phyloP scores from a whole-genome alignment of 2,888 invertebrate species.

The Drosophila borealis region DNA sequence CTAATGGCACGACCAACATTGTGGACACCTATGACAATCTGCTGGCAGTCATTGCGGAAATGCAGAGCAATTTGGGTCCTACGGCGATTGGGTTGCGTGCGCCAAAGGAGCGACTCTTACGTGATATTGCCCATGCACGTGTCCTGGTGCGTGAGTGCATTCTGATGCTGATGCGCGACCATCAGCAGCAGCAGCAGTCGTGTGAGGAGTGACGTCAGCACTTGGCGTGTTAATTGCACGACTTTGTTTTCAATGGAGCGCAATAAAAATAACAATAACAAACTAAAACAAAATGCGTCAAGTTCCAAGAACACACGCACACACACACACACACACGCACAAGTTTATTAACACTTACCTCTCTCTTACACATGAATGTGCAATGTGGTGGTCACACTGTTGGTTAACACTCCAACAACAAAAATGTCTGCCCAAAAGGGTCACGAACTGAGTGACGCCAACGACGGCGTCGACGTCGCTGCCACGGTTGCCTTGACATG shows the following conservation, averaged over 20 bases:
- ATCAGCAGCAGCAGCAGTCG: not conserved
- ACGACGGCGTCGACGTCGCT: constrained; percentile 13
- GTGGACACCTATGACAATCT: constrained; percentile 47
- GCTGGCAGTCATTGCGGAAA: constrained; percentile 44
- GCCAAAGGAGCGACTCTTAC: constrained; percentile 65
- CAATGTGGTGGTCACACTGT: constrained; percentile 31
- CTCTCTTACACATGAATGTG: constrained; percentile 9
- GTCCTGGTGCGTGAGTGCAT: constrained; percentile 58
- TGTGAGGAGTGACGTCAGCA: constrained; percentile 44
- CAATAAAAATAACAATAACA: constrained; percentile 28
- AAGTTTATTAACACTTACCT: constrained; percentile 1
- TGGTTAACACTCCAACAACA: constrained; percentile 38
- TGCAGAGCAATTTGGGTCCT: constrained; percentile 48
- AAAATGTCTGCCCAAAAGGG: constrained; percentile 48
- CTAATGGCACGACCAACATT: constrained; percentile 21
- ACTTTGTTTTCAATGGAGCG: constrained; percentile 8
- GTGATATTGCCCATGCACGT: constrained; percentile 67
- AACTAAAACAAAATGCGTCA: constrained; percentile 1
- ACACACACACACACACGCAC: constrained; percentile 1
- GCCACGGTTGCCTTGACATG: constrained; percentile 44
- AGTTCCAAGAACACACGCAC: constrained; percentile 30
- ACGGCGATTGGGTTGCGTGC: constrained; percentile 55
- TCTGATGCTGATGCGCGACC: constrained; percentile 44
- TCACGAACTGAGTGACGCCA: constrained; percentile 45
- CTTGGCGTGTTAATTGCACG: constrained; percentile 34